Conservation (phyloP, 2,797 vertebrate species). For the Melanitta fusca region DNA sequence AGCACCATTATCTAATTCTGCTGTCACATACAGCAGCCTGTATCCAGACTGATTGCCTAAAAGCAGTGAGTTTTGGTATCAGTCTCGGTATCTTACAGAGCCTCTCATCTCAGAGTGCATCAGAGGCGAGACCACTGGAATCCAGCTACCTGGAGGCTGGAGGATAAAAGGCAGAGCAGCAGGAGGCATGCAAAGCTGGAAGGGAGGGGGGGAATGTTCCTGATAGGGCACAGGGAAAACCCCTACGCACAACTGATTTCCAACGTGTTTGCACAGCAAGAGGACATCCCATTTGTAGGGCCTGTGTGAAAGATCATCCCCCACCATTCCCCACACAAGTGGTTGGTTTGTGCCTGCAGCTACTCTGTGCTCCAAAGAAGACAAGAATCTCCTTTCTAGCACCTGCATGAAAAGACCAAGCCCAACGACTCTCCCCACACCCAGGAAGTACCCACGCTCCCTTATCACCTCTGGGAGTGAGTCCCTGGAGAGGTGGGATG, state of each 20-base stretch:
- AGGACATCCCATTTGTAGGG: slow-evolving; percentile 4
- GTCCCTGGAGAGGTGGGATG: neutral
- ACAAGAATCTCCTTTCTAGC: slow-evolving; percentile 50
- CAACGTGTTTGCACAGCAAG: neutral
- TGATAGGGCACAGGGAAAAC: slow-evolving; percentile 36
- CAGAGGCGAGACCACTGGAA: neutral
- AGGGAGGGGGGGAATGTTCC: neutral
- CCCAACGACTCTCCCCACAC: neutral
- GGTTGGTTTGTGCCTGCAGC: slow-evolving; percentile 57
- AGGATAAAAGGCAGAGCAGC: neutral
- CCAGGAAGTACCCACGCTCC: slow-evolving; percentile 31
- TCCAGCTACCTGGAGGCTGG: neutral
- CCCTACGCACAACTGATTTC: neutral
- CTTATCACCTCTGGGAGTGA: neutral
- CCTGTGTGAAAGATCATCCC: slow-evolving; percentile 55
- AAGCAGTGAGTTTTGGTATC: neutral
- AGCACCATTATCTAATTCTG: neutral
- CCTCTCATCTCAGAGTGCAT: neutral
- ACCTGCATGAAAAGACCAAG: slow-evolving; percentile 15
- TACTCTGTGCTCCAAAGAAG: slow-evolving; percentile 17
- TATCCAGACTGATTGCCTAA: neutral
- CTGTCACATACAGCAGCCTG: neutral
- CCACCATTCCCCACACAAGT: slow-evolving; percentile 51
- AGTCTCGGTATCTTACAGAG: neutral
- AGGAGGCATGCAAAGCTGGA: slow-evolving; percentile 40